These are phyloP conservation scores for Erithacus rubecula DNA, from an alignment of 2,797 vertebrate genomes.

Conservation along the genomic window DNA sequence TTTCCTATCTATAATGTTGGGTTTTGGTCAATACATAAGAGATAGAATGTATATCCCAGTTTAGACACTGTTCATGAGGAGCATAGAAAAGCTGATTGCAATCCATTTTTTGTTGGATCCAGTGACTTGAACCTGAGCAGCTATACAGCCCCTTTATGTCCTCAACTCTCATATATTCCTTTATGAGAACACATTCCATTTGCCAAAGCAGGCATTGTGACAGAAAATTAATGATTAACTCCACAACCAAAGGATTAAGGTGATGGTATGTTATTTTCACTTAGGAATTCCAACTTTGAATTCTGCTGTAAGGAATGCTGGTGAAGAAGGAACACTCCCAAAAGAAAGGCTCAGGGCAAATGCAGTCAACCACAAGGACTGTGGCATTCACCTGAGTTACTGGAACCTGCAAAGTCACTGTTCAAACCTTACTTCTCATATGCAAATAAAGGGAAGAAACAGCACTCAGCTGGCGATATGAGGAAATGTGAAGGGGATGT, in stretches of 20 bases:
- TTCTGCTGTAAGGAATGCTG: background rate
- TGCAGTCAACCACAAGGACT: background rate
- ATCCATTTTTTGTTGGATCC: background rate
- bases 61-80: background rate
- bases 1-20: background rate
- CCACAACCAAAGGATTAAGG: background rate
- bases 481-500: background rate
- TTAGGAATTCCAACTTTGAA: background rate
- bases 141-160: background rate
- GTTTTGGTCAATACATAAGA: background rate
- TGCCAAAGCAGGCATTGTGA: background rate
- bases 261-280: background rate
- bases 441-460: background rate
- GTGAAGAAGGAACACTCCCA: background rate
- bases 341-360: background rate
- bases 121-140: background rate
- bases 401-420: background rate
- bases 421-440: background rate
- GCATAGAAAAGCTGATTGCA: background rate
- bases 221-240: background rate
- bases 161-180: background rate
- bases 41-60: background rate
- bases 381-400: background rate
- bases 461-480: background rate
- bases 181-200: background rate